Conservation (phyloP, 64 coral and sea anemone species). For the Pachyseris speciosa region DNA sequence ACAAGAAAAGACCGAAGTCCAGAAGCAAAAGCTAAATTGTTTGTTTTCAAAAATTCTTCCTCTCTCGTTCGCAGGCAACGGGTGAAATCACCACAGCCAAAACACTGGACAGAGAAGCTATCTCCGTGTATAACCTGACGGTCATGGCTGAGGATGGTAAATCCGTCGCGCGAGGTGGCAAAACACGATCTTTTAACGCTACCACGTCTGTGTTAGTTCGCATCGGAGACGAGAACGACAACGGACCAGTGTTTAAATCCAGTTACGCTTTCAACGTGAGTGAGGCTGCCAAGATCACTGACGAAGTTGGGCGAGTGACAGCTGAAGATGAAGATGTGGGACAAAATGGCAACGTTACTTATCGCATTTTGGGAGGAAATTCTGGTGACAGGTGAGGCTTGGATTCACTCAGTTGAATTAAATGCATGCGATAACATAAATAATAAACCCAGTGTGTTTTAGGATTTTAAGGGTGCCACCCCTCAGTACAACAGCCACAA, state of each 20-base stretch:
- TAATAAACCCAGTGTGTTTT: no score
- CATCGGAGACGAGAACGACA: conserved; percentile 91
- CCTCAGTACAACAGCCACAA: no score
- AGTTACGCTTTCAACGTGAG: conserved; percentile 20
- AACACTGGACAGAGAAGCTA: conserved; percentile 82
- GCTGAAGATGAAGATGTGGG: conserved; percentile 80
- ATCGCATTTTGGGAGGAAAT: conserved; percentile 62
- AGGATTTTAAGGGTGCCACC: no score
- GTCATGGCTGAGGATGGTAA: conserved; percentile 74
- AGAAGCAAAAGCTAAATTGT: background rate
- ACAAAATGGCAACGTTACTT: conserved; percentile 56
- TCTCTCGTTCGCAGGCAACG: conserved; percentile 38
- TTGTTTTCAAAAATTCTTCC: background rate
- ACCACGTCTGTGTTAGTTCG: conserved; percentile 50
- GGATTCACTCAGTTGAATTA: no score
- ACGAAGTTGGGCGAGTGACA: conserved; percentile 48
- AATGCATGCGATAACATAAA: no score
- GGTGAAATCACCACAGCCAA: conserved; percentile 78
- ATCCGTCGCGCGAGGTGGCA: background rate
- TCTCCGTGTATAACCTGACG: conserved; percentile 60
- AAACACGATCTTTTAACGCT: conserved; percentile 1
- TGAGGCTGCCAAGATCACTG: conserved; percentile 13
- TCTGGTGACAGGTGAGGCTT: conserved; percentile 52
- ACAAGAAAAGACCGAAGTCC: background rate
- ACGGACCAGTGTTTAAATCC: conserved; percentile 63